phyloP scores from a whole-genome alignment of 2,113 vertebrate genomes.

The Picathartes gymnocephalus region DNA sequence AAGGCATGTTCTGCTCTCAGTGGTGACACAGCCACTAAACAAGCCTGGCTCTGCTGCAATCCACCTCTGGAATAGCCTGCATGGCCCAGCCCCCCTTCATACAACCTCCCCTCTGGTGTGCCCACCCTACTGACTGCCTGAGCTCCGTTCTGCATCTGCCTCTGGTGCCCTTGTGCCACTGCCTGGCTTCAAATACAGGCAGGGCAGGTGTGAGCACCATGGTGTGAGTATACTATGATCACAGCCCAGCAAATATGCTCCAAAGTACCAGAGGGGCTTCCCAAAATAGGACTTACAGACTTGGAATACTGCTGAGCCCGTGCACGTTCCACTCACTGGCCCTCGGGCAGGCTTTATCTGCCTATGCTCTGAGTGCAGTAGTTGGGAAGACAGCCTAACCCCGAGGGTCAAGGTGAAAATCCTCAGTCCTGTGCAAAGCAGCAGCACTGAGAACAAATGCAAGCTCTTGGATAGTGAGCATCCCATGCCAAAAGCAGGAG shows the following conservation, averaged over 20 bases:
- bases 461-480: background rate
- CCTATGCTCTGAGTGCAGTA: background rate
- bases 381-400: background rate
- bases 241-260: background rate
- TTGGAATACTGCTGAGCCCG: background rate
- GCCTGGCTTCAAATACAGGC: background rate
- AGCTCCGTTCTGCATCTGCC: background rate
- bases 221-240: background rate
- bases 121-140: background rate
- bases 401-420: background rate
- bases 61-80: background rate
- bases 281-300: background rate
- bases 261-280: background rate
- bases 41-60: background rate
- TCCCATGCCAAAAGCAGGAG: background rate
- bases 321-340: background rate
- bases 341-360: background rate
- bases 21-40: background rate
- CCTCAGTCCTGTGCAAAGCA: background rate
- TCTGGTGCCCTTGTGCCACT: background rate
- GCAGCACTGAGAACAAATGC: background rate
- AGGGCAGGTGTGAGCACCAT: background rate
- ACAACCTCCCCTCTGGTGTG: background rate
- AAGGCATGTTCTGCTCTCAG: background rate
- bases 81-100: background rate